These are phyloP conservation scores for Chouioia cunea DNA, from an alignment of 2,888 invertebrate genomes.

Conservation along the genomic window DNA sequence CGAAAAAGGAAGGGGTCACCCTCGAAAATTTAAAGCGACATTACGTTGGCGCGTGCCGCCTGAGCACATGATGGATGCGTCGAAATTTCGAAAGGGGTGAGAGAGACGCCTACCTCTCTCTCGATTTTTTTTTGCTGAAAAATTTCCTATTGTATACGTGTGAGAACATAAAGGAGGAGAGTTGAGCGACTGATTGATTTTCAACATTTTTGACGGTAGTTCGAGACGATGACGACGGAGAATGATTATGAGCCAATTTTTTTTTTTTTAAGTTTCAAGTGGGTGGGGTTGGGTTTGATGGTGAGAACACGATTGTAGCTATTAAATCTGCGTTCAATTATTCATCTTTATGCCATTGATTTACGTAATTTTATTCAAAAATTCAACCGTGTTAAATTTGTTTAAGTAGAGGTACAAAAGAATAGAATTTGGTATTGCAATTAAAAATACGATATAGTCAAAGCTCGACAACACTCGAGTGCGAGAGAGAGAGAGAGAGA, in stretches of 20 bases:
- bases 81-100: conserved; percentile 55
- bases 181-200: conserved; percentile 30
- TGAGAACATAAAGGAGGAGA: conserved; percentile 27
- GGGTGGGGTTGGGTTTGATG: neutral
- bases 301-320: too few relatives aligned
- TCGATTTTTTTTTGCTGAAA: conserved; percentile 23
- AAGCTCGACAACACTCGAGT: too few relatives aligned
- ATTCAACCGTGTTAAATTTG: too few relatives aligned
- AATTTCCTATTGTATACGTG: conserved; percentile 5
- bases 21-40: conserved; percentile 62
- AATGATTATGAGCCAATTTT: too few relatives aligned
- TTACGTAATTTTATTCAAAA: too few relatives aligned
- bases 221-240: conserved; percentile 7
- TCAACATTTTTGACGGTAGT: conserved; percentile 11
- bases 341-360: too few relatives aligned
- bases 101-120: conserved; percentile 50
- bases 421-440: too few relatives aligned
- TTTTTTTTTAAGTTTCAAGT: neutral
- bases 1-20: conserved; percentile 14
- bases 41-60: conserved; percentile 63
- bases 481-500: too few relatives aligned
- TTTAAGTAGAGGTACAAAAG: too few relatives aligned
- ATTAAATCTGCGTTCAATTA: too few relatives aligned
- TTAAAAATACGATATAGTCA: too few relatives aligned
- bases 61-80: conserved; percentile 63